phyloP scores from a whole-genome alignment of 2,113 vertebrate species.

The Laticauda colubrina region DNA sequence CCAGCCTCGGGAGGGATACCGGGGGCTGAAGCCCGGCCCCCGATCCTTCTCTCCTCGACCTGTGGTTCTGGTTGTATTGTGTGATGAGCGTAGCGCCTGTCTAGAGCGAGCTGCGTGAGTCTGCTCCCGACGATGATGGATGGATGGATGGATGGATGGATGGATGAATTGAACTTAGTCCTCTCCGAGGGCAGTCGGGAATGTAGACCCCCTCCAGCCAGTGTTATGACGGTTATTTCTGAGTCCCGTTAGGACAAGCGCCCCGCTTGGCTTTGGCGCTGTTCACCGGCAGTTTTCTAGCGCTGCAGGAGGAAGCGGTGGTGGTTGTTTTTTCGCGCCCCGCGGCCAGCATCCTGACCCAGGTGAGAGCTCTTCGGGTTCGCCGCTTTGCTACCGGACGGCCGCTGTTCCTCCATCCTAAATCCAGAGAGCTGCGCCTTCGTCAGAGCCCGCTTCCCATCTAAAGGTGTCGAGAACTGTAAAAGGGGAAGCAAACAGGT shows the following conservation, averaged over 20 bases:
- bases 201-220: neutral
- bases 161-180: neutral
- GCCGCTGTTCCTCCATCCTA: fast-evolving
- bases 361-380: neutral
- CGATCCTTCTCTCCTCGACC: neutral
- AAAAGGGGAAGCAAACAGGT: neutral
- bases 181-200: neutral
- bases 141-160: neutral
- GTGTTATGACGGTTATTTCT: neutral
- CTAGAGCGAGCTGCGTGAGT: neutral
- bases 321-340: neutral
- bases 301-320: fast-evolving
- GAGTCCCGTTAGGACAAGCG: neutral
- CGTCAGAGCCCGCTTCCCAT: fast-evolving
- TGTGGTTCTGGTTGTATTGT: neutral
- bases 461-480: slow-evolving; percentile 20
- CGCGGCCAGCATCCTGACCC: neutral
- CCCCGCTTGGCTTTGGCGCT: neutral
- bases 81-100: neutral
- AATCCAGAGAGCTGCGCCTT: neutral
- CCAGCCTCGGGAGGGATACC: neutral
- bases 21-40: neutral
- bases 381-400: fast-evolving
- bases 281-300: neutral
- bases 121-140: neutral